Percentiles rank a stretch among this genome's conserved stretches.
Evolutionary conservation across 2,113 vertebrate genomes (phyloP).

Genomic region (Puffinus mauretanicus): DNA sequence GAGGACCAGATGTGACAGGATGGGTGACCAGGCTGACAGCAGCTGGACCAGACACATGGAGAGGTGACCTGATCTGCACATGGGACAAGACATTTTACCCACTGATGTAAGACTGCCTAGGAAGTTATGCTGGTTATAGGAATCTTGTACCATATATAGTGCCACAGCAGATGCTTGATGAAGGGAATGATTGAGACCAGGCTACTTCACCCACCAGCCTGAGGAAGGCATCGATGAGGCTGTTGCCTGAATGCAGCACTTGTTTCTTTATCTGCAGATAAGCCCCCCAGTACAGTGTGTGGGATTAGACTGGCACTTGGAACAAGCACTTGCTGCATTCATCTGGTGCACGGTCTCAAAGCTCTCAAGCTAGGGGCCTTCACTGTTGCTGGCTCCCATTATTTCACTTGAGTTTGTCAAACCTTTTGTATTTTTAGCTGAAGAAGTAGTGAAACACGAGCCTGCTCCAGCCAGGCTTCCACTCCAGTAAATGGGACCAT

Average conservation of each 20-base stretch:
- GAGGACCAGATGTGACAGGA: background rate
- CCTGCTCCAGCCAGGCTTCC: background rate
- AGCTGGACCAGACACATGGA: background rate
- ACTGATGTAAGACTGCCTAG: no score
- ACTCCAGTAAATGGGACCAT: background rate
- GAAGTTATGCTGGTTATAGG: background rate
- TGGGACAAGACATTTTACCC: background rate
- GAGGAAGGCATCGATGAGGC: background rate
- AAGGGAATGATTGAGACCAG: background rate
- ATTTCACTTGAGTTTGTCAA: background rate
- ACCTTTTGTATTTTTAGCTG: background rate
- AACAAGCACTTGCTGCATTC: background rate
- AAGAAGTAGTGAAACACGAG: background rate
- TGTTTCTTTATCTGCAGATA: background rate
- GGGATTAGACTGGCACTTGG: background rate
- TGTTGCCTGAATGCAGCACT: background rate
- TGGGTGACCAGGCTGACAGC: background rate
- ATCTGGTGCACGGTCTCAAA: fast-evolving
- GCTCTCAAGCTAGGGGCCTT: background rate
- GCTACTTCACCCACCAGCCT: background rate
- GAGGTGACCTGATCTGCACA: background rate
- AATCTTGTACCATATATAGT: background rate
- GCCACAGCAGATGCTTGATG: background rate
- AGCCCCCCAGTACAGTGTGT: background rate
- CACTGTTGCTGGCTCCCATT: background rate